Evolutionary conservation across 2,113 vertebrate species (phyloP).

Genomic region (Pseudorectes ferrugineus): DNA sequence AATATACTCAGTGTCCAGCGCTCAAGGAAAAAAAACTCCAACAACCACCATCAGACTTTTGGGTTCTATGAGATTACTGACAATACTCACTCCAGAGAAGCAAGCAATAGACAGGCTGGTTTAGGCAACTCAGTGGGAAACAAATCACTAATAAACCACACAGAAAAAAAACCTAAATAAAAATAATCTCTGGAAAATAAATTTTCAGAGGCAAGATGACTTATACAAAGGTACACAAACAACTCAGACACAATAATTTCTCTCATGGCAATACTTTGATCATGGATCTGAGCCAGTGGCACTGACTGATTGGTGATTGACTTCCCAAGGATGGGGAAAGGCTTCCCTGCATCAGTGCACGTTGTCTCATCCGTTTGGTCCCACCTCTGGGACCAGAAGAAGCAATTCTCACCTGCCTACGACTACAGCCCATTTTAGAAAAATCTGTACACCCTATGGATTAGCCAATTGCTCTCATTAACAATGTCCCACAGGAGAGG

Average conservation of each 20-base stretch:
- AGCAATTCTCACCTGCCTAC: neutral
- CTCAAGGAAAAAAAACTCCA: neutral
- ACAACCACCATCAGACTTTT: neutral
- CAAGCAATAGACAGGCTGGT: rapidly evolving
- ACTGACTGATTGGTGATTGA: rapidly evolving
- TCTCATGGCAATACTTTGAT: neutral
- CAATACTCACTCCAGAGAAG: neutral
- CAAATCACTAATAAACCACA: neutral
- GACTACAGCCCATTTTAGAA: neutral
- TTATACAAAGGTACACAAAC: neutral
- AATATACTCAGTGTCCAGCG: neutral
- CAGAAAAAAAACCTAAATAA: neutral
- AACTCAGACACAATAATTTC: neutral
- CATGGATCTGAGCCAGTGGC: rapidly evolving
- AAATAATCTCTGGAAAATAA: neutral
- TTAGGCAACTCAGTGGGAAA: neutral
- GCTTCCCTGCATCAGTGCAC: neutral
- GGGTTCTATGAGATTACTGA: neutral
- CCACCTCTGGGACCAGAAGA: neutral
- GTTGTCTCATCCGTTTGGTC: neutral
- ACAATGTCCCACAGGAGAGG: neutral
- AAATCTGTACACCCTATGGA: neutral
- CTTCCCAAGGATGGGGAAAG: neutral
- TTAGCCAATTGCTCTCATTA: neutral
- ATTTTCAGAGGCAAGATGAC: neutral